Conservation (phyloP, 2,797 vertebrate species). For the Carduelis carduelis region DNA sequence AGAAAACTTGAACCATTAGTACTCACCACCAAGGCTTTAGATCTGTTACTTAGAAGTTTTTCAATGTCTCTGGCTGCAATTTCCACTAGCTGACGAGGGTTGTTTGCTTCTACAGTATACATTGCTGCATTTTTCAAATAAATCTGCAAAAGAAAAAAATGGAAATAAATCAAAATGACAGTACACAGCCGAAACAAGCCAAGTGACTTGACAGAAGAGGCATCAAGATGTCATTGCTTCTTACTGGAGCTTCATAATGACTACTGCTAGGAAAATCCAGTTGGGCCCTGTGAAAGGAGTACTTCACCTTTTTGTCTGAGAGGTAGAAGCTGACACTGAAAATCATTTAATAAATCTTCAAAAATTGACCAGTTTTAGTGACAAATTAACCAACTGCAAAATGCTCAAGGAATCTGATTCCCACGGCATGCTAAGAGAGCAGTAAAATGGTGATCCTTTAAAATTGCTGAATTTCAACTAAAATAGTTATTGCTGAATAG, state of each 20-base stretch:
- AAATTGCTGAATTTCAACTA: background rate
- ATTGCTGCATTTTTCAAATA: slow-evolving; percentile 76
- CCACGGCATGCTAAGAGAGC: background rate
- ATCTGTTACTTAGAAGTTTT: slow-evolving; percentile 90
- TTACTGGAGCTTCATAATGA: background rate
- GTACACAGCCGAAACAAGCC: background rate
- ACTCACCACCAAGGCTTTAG: slow-evolving; percentile 92
- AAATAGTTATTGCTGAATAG: background rate
- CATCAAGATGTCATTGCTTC: background rate
- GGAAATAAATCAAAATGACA: background rate
- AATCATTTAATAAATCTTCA: background rate
- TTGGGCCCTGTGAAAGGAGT: background rate
- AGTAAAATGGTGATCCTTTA: background rate
- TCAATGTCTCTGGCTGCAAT: slow-evolving; percentile 93
- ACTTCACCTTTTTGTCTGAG: background rate
- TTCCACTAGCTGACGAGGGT: slow-evolving; percentile 91
- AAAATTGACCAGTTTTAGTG: background rate
- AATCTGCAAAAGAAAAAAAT: slow-evolving; percentile 66
- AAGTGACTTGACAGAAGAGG: background rate
- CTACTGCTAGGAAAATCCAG: background rate
- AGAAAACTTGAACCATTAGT: background rate
- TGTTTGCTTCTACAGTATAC: slow-evolving; percentile 90
- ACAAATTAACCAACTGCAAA: background rate
- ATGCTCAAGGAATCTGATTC: background rate
- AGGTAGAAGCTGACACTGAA: background rate